A percentile compares a stretch with the other conserved stretches of the same genome.
phyloP scores from a whole-genome alignment of 2,888 invertebrate species.

The Tachina fera region DNA sequence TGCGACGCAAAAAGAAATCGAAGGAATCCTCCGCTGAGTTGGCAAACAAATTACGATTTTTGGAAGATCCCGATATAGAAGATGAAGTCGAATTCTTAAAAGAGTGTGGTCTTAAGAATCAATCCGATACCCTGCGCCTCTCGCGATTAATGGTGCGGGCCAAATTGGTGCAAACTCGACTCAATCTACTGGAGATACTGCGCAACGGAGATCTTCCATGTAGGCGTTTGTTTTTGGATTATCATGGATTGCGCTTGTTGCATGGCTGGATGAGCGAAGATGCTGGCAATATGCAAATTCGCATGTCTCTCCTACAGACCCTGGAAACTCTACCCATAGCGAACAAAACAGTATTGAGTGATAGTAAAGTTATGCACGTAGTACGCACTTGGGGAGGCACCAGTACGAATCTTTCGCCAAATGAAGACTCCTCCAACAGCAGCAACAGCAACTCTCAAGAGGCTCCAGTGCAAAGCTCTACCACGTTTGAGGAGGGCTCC shows the following conservation, averaged over 20 bases:
- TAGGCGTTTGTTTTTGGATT: constrained; percentile 93
- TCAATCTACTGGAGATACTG: constrained; percentile 90
- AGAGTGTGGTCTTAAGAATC: constrained; percentile 92
- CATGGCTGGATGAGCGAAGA: constrained; percentile 96
- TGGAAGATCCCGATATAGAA: constrained; percentile 89
- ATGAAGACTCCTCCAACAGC: constrained; percentile 73
- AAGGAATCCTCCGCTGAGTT: constrained; percentile 48
- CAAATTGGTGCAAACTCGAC: constrained; percentile 90
- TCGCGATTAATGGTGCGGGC: constrained; percentile 96
- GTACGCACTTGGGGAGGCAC: constrained; percentile 92
- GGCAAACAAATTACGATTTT: constrained; percentile 76
- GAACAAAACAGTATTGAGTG: constrained; percentile 95
- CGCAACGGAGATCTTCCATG: constrained; percentile 92
- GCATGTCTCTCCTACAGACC: constrained; percentile 90
- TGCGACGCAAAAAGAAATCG: constrained; percentile 70
- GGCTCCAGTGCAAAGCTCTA: constrained; percentile 1
- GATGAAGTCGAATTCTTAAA: constrained; percentile 93
- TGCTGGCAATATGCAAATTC: constrained; percentile 82
- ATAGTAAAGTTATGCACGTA: constrained; percentile 93
- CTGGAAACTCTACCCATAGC: constrained; percentile 94
- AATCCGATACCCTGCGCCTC: constrained; percentile 93
- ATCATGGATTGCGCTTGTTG: constrained; percentile 94
- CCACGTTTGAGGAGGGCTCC: constrained; percentile 49
- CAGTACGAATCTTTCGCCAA: constrained; percentile 60
- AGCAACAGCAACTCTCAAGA: constrained; percentile 70